Evolutionary conservation across 2,113 vertebrate species (phyloP).

Genomic region (Jaculus jaculus): DNA sequence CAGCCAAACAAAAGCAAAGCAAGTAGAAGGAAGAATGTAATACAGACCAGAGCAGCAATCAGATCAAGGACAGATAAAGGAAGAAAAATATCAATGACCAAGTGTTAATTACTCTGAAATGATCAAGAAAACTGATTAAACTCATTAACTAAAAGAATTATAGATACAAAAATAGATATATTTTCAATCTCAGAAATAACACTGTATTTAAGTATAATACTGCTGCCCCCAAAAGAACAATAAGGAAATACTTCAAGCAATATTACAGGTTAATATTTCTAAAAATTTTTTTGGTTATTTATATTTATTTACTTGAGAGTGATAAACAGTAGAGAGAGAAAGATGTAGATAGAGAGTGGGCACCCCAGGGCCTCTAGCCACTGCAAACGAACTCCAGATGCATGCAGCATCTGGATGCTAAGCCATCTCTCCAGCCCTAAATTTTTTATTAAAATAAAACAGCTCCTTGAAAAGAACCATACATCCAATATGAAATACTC

Average conservation of each 20-base stretch:
- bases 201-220: neutral
- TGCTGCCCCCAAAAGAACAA: neutral
- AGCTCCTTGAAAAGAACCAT: slow-evolving; percentile 16
- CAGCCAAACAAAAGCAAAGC: neutral
- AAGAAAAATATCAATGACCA: neutral
- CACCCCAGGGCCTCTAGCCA: no score
- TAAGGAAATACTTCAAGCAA: slow-evolving; percentile 21
- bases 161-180: neutral
- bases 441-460: neutral
- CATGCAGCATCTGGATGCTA: no score
- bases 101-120: slow-evolving; percentile 35
- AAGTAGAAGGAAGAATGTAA: neutral
- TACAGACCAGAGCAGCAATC: neutral
- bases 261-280: neutral
- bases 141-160: neutral
- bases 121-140: neutral
- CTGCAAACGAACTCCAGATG: no score
- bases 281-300: no score
- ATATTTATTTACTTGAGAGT: no score
- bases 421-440: no score
- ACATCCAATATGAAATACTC: slow-evolving; percentile 42
- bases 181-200: slow-evolving; percentile 24
- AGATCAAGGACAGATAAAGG: neutral
- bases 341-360: no score
- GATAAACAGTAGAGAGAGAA: no score